A percentile compares a stretch with the other conserved stretches of the same genome.
phyloP scores from a whole-genome alignment of 1,140 invertebrate species.

The Sycophaga agraensis region DNA sequence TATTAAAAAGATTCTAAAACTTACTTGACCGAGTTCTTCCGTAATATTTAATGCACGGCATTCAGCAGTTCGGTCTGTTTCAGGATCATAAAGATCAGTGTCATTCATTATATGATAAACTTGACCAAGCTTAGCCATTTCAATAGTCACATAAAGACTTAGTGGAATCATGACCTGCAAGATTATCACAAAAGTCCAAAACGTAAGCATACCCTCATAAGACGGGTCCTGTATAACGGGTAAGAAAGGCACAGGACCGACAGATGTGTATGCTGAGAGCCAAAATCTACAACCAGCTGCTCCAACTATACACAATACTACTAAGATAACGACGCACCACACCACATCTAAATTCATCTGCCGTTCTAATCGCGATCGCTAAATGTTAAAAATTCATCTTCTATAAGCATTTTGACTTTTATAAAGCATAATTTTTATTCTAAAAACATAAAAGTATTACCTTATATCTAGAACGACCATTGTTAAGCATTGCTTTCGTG shows the following conservation, averaged over 20 bases:
- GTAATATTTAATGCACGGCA: constrained; percentile 96
- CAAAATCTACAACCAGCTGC: constrained; percentile 88
- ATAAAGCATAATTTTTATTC: constrained; percentile 3
- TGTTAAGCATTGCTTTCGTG: constrained; percentile 97
- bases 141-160: constrained; percentile 94
- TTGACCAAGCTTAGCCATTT: constrained; percentile 95
- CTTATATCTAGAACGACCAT: constrained; percentile 93
- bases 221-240: constrained; percentile 61
- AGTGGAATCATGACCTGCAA: constrained; percentile 97
- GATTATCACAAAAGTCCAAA: constrained; percentile 95
- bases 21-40: constrained; percentile 89
- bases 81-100: constrained; percentile 78
- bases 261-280: constrained; percentile 64
- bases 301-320: constrained; percentile 88
- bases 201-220: constrained; percentile 83
- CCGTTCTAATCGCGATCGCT: constrained; percentile 83
- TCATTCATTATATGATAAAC: constrained; percentile 95
- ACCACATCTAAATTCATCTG: constrained; percentile 95
- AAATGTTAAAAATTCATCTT: constrained; percentile 1
- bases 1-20: neutral
- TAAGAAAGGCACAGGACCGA: constrained; percentile 65
- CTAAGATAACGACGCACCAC: constrained; percentile 92
- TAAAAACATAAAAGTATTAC: too few species aligned
- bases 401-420: neutral
- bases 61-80: constrained; percentile 84